A percentile compares a stretch with the other conserved stretches of the same genome.
Conservation (phyloP, 1,140 invertebrate genomes). For the Phymorhynchus buccinoides region DNA sequence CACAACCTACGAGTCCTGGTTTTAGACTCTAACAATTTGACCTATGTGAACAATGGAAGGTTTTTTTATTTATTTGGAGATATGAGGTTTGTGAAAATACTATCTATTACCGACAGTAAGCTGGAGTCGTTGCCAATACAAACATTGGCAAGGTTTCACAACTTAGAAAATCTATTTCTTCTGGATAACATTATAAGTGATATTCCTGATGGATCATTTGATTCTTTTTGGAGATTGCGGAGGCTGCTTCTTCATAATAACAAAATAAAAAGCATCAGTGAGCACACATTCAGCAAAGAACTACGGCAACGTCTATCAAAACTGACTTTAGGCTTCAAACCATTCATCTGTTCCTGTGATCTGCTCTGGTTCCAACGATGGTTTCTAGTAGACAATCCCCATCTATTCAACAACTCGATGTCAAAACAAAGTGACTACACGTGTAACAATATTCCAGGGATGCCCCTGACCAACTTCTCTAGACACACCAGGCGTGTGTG, state of each 20-base stretch:
- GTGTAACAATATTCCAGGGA: not conserved
- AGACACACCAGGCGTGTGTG: constrained; percentile 24
- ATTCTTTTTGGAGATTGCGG: not conserved
- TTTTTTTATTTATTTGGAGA: constrained; percentile 8
- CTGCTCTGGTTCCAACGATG: constrained; percentile 33
- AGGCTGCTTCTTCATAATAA: not conserved
- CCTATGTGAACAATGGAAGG: not conserved
- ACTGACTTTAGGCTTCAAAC: constrained; percentile 18
- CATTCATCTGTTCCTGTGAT: constrained; percentile 33
- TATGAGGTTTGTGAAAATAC: not conserved
- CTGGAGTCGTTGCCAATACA: not conserved
- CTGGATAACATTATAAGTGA: not conserved
- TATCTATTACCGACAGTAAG: not conserved
- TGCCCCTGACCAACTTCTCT: not conserved
- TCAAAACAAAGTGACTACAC: not conserved
- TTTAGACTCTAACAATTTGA: not conserved
- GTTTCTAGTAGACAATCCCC: not conserved
- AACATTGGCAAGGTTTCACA: not conserved
- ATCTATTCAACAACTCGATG: not conserved
- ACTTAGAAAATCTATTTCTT: not conserved
- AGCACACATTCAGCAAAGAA: not conserved
- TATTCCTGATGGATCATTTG: constrained; percentile 1
- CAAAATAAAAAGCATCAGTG: not conserved
- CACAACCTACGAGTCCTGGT: not conserved
- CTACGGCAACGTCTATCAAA: not conserved